A percentile compares a stretch with the other conserved stretches of the same genome.
These are phyloP conservation scores for Alectura lathami DNA, from an alignment of 2,113 vertebrate genomes.

Conservation along the genomic window DNA sequence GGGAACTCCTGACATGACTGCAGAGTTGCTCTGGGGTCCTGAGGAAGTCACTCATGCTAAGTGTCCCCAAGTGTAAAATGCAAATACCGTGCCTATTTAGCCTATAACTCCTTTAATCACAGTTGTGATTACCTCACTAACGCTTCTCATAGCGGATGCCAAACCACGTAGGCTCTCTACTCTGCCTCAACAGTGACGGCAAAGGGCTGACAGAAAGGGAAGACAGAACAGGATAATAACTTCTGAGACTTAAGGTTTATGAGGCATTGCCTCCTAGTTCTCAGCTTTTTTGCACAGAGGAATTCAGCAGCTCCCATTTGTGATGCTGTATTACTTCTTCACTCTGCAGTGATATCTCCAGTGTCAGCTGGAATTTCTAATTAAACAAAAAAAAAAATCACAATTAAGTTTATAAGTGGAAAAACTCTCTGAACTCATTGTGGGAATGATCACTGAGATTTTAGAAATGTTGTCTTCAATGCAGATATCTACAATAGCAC, in stretches of 20 bases:
- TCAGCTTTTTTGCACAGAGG: neutral
- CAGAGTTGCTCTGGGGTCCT: neutral
- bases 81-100: accelerated
- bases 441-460: neutral
- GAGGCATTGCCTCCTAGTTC: accelerated
- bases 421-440: neutral
- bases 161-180: accelerated
- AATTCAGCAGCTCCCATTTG: neutral
- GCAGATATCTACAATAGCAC: neutral
- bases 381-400: neutral
- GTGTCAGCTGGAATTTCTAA: neutral
- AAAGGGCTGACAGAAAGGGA: neutral
- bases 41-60: accelerated
- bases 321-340: neutral
- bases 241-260: neutral
- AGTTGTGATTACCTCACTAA: neutral
- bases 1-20: neutral
- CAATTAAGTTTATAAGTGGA: neutral
- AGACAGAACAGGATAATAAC: neutral
- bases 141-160: neutral
- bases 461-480: neutral
- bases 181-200: accelerated
- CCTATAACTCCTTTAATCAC: neutral
- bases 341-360: neutral
- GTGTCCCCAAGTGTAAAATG: neutral